Conservation (phyloP, 92 coral and sea anemone genomes). For the Pocillopora grandis region DNA sequence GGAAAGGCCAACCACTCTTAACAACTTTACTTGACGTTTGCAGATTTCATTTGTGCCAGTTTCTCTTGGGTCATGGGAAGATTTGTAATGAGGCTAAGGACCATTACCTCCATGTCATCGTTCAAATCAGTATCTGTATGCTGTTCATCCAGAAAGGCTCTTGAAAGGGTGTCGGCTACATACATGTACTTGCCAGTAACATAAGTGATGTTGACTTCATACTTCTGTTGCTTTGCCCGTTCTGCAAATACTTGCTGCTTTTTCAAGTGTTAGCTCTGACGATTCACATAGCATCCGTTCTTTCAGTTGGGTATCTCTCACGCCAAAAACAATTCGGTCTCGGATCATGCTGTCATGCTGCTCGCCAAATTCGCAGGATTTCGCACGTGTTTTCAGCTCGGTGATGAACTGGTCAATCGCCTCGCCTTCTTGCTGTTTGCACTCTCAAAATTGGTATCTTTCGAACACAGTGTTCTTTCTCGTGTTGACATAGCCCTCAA, state of each 20-base stretch:
- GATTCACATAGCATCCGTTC: background rate
- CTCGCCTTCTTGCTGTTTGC: slow-evolving; percentile 41
- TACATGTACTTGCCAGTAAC: slow-evolving; percentile 28
- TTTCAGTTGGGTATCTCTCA: slow-evolving; percentile 14
- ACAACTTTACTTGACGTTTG: slow-evolving; percentile 24
- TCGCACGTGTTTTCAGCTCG: slow-evolving; percentile 35
- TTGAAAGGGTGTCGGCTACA: slow-evolving; percentile 27
- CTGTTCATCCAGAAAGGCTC: slow-evolving; percentile 13
- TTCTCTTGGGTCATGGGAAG: slow-evolving; percentile 51
- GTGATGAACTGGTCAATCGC: slow-evolving; percentile 42
- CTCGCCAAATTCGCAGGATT: slow-evolving; percentile 39
- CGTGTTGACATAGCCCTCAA: slow-evolving; percentile 22
- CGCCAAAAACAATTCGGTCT: slow-evolving; percentile 30
- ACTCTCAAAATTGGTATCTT: slow-evolving; percentile 43
- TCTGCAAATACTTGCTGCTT: background rate
- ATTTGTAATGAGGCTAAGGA: slow-evolving; percentile 56
- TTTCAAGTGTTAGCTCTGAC: background rate
- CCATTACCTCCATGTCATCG: slow-evolving; percentile 56
- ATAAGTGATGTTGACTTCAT: slow-evolving; percentile 13
- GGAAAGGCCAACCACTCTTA: slow-evolving; percentile 59
- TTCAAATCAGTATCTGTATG: slow-evolving; percentile 23
- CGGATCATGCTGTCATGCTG: slow-evolving; percentile 33
- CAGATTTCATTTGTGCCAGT: slow-evolving; percentile 49
- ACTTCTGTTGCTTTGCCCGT: slow-evolving; percentile 17
- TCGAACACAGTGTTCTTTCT: slow-evolving; percentile 44